Conservation (phyloP, 2,888 invertebrate genomes). For the Agriopis marginaria region DNA sequence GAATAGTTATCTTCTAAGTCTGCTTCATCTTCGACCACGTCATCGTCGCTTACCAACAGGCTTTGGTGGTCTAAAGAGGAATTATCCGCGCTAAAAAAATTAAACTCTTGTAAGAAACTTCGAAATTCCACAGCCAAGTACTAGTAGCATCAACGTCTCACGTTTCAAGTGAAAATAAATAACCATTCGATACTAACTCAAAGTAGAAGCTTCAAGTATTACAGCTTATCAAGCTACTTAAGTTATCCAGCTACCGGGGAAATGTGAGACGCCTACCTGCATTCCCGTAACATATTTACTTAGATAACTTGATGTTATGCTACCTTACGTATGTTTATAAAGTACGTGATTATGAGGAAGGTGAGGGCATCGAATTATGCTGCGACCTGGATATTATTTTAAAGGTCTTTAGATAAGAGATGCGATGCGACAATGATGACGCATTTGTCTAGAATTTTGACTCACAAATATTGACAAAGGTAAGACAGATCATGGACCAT, state of each 20-base stretch:
- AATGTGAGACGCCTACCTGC: slow-evolving; percentile 9
- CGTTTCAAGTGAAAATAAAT: neutral
- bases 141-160: neutral
- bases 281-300: slow-evolving; percentile 30
- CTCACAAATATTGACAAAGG: neutral
- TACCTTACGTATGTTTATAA: slow-evolving; percentile 32
- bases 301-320: slow-evolving; percentile 31
- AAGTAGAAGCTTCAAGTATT: neutral
- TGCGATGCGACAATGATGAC: neutral
- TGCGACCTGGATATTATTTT: slow-evolving; percentile 39
- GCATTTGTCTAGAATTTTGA: neutral
- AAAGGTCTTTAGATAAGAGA: slow-evolving; percentile 12
- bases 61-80: no score
- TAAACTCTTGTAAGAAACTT: neutral
- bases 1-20: no score
- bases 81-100: no score
- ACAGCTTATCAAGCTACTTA: slow-evolving; percentile 6
- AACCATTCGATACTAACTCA: neutral
- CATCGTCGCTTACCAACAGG: no score
- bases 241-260: slow-evolving; percentile 11
- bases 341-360: slow-evolving; percentile 29
- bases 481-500: neutral
- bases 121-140: neutral
- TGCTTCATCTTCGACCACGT: no score
- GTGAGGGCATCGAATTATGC: slow-evolving; percentile 36